Evolutionary conservation across 1,140 invertebrate genomes (phyloP).

Genomic region (Drosophila leontia): DNA sequence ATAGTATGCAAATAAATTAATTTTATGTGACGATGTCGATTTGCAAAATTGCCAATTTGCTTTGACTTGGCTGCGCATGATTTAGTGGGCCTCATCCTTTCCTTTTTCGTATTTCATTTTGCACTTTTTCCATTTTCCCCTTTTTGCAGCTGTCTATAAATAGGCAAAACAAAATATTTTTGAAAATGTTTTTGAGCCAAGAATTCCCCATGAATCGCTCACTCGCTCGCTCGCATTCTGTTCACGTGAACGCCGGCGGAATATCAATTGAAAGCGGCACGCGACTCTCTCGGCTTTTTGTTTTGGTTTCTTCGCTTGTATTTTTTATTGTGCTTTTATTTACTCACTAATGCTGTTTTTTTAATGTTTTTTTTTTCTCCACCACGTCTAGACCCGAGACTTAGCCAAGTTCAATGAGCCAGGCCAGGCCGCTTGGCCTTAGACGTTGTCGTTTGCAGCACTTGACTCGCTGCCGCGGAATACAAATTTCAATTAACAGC

Average conservation of each 20-base stretch:
- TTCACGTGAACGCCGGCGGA: constrained; percentile 47
- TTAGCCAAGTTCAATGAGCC: constrained; percentile 72
- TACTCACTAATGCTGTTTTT: constrained; percentile 24
- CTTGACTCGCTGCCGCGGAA: constrained; percentile 41
- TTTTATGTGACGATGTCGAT: constrained; percentile 36
- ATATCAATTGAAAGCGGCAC: constrained; percentile 58
- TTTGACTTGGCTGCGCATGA: constrained; percentile 39
- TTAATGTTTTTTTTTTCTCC: too few species aligned
- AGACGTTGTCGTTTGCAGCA: constrained; percentile 44
- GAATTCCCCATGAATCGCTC: constrained; percentile 45
- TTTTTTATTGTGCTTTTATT: constrained; percentile 39
- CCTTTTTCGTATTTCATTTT: neutral
- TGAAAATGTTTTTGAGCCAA: constrained; percentile 36
- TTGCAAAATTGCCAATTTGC: constrained; percentile 39
- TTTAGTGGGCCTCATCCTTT: constrained; percentile 29
- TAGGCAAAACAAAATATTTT: constrained; percentile 15
- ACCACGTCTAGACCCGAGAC: constrained; percentile 39
- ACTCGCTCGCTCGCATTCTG: constrained; percentile 24
- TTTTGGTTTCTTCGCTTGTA: constrained; percentile 26
- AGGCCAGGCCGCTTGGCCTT: constrained; percentile 53
- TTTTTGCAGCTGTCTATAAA: constrained; percentile 24
- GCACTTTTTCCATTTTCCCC: constrained; percentile 1
- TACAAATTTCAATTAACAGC: constrained; percentile 66
- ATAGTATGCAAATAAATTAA: constrained; percentile 36
- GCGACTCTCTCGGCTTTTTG: constrained; percentile 58